phyloP scores from a whole-genome alignment of 2,797 vertebrate species.

The Merluccius polli region DNA sequence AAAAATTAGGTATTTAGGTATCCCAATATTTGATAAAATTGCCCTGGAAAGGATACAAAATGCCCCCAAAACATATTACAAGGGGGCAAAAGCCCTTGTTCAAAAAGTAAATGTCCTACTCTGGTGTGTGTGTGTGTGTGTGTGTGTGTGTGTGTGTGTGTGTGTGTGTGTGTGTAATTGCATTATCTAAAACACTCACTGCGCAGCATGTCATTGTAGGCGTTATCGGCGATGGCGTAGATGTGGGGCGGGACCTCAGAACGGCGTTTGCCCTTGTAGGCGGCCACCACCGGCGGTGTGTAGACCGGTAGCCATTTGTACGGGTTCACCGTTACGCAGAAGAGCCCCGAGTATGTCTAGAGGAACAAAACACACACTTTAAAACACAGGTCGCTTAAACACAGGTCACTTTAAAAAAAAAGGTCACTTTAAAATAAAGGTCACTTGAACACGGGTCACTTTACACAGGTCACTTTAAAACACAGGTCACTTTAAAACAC shows the following conservation, averaged over 20 bases:
- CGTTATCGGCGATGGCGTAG: conserved; percentile 87
- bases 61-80: too few relatives aligned
- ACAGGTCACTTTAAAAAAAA: not conserved
- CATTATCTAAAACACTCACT: conserved; percentile 71
- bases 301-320: conserved; percentile 96
- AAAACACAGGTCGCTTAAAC: not conserved
- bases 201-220: conserved; percentile 92
- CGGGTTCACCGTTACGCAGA: conserved; percentile 91
- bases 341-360: conserved; percentile 91
- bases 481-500: not conserved
- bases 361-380: conserved; percentile 4
- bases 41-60: not conserved
- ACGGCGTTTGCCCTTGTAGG: conserved; percentile 89
- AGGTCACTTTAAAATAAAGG: not conserved
- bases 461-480: not conserved
- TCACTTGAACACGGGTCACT: not conserved
- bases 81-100: too few relatives aligned
- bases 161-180: not conserved
- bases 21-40: not conserved
- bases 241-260: conserved; percentile 86
- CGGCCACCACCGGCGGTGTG: conserved; percentile 79
- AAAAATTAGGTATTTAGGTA: not conserved
- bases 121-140: not conserved
- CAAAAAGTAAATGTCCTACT: not conserved
- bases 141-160: not conserved